These are phyloP conservation scores for Entomobrya proxima DNA, from an alignment of 2,888 invertebrate species.

Conservation along the genomic window DNA sequence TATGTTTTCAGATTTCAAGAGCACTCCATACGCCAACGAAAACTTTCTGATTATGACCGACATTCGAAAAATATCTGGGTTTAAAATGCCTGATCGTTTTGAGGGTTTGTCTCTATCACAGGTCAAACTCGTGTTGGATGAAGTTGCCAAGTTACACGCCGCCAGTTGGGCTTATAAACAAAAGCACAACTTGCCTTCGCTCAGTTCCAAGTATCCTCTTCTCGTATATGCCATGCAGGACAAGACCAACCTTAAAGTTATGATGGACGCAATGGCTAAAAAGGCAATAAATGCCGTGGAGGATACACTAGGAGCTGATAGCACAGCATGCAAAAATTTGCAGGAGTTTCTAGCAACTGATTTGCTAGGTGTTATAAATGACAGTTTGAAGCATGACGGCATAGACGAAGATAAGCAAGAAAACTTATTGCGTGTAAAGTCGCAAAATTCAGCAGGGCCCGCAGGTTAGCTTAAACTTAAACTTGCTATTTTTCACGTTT, in stretches of 20 bases:
- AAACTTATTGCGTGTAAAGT: conserved; percentile 26
- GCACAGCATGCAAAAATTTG: conserved; percentile 22
- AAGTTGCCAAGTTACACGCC: conserved; percentile 68
- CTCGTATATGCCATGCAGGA: conserved; percentile 32
- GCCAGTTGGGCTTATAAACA: conserved; percentile 55
- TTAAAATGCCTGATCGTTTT: conserved; percentile 68
- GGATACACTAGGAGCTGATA: neutral
- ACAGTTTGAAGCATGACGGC: neutral
- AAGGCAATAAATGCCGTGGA: neutral
- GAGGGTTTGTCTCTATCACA: conserved; percentile 69
- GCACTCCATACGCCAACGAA: conserved; percentile 32
- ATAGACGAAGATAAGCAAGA: conserved; percentile 49
- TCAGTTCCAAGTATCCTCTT: conserved; percentile 30
- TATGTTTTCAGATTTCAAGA: conserved; percentile 8
- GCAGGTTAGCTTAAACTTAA: neutral
- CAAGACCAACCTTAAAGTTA: neutral
- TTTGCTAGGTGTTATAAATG: neutral
- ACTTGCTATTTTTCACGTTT: neutral
- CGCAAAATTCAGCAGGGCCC: neutral
- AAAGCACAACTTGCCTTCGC: neutral
- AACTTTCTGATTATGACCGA: conserved; percentile 56
- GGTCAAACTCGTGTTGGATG: conserved; percentile 65
- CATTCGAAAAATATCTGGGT: conserved; percentile 61
- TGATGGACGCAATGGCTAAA: conserved; percentile 17
- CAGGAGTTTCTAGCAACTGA: neutral